These are phyloP conservation scores for Ciconia boyciana DNA, from an alignment of 2,113 vertebrate genomes.

Conservation along the genomic window DNA sequence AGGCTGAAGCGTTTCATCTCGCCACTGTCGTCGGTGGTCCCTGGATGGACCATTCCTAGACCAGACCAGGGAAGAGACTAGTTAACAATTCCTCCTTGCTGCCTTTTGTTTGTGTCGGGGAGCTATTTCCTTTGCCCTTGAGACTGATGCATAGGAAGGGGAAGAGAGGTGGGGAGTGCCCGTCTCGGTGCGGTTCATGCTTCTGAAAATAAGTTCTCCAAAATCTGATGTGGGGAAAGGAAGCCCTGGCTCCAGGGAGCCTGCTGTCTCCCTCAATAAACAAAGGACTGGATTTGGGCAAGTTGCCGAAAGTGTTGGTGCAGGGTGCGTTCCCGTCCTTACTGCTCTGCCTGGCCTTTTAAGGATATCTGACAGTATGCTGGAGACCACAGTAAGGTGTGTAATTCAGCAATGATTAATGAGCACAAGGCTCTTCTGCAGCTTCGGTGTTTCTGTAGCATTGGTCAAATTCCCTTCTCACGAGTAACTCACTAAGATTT, in stretches of 20 bases:
- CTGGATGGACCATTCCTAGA: neutral
- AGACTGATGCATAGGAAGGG: constrained; percentile 43
- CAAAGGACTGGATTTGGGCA: constrained; percentile 54
- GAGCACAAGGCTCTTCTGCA: neutral
- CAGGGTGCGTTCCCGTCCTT: constrained; percentile 40
- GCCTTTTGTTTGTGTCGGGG: constrained; percentile 27
- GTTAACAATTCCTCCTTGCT: neutral
- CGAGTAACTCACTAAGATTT: neutral
- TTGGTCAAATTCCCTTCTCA: neutral
- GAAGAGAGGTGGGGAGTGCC: constrained; percentile 20
- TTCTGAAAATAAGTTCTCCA: constrained; percentile 47
- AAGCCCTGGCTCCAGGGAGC: constrained; percentile 47
- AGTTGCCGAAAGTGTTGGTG: constrained; percentile 44
- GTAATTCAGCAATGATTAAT: constrained; percentile 31
- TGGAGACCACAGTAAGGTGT: constrained; percentile 37
- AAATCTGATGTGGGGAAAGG: constrained; percentile 49
- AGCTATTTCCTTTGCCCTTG: constrained; percentile 36
- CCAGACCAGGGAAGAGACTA: neutral
- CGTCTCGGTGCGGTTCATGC: neutral
- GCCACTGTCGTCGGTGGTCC: neutral
- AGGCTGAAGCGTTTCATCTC: neutral
- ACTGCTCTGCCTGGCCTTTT: constrained; percentile 61
- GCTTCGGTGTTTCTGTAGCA: neutral
- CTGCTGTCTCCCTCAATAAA: constrained; percentile 59
- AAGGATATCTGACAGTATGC: constrained; percentile 50